phyloP scores from a whole-genome alignment of 2,797 vertebrate genomes.

The Sphaeramia orbicularis region DNA sequence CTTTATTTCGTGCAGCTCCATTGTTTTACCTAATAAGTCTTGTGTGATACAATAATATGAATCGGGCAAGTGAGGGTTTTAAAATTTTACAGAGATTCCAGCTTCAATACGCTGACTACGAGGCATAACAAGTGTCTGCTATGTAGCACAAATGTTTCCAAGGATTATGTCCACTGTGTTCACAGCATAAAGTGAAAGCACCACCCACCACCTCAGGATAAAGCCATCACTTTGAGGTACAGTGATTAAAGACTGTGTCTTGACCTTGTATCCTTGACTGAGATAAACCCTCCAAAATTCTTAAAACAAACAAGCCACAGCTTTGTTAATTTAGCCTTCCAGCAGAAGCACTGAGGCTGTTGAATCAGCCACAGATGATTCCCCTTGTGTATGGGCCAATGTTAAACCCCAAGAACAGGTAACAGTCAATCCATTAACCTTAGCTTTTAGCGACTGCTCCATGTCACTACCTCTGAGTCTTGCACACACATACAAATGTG shows the following conservation, averaged over 20 bases:
- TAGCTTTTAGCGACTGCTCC: constrained; percentile 90
- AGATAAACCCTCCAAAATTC: constrained; percentile 81
- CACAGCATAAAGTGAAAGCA: constrained; percentile 46
- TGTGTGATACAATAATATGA: too few relatives aligned
- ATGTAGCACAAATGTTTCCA: constrained; percentile 19
- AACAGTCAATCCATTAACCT: constrained; percentile 99
- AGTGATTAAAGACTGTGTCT: constrained; percentile 68
- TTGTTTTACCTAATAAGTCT: too few relatives aligned
- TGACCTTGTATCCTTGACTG: constrained; percentile 79
- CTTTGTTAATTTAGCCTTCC: constrained; percentile 85
- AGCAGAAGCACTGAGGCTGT: constrained; percentile 72
- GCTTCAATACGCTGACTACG: neutral
- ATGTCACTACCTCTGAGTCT: constrained; percentile 86
- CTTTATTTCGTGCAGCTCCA: too few relatives aligned
- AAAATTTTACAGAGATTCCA: neutral
- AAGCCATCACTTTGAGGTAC: constrained; percentile 70
- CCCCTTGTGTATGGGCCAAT: constrained; percentile 88
- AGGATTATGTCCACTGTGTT: constrained; percentile 48
- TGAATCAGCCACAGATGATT: constrained; percentile 75
- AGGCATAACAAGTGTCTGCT: constrained; percentile 26
- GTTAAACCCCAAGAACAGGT: constrained; percentile 91
- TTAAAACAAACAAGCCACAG: constrained; percentile 81
- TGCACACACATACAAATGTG: constrained; percentile 72
- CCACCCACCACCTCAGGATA: constrained; percentile 64
- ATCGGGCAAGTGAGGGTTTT: too few relatives aligned